Evolutionary conservation across 2,113 vertebrate genomes (phyloP), one percentile per base, ranked within the genome.

Genomic region (Pavo muticus): DNA sequence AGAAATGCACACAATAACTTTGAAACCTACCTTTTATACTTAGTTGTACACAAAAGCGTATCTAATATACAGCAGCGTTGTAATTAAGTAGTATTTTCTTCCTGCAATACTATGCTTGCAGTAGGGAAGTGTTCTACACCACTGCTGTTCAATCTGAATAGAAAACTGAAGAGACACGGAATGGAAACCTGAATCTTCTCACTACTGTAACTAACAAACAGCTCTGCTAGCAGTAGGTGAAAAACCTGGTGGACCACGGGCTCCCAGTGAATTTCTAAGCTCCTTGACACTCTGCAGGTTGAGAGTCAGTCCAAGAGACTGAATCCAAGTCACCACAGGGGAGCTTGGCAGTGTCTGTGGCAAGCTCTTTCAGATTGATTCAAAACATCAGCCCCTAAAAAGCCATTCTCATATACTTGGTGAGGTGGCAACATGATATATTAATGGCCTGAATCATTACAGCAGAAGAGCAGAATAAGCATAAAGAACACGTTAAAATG

Each of bases 401-500:
- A 93, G 47, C 69, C 88, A 21, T 48, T 91, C 75, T 71, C 17
- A 3, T 88, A 47, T n/a, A 52, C 64, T 88, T 86, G 60, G 42
- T 59, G 88, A 77, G 85, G 50, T 91, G 52, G 52, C 64, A 90
- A 91, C 82, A 81, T 88, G 93, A 94, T 85, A 56, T 90, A 92
- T 84, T 90, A 90, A 90, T 52, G 39, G 19, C 13, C 18, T 86
- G 87, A 90, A 91, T 84, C 72, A 68, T 74, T 64, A 64, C 52
- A 87, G 39, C 29, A 76, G 79, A 94, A 61, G 52, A 77, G 45
- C 17, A 80, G n/a, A 87, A 90, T 86, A 93, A 90, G 74, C 75
- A 93, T 94, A 93, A 91, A 94, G 35, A 52, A 71, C 63, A 74
- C n/a, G 80, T 93, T 91, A 94, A 95, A 95, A 96, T 80, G 17